Conservation (phyloP, 2,888 invertebrate genomes). For the Creontiades dilutus region DNA sequence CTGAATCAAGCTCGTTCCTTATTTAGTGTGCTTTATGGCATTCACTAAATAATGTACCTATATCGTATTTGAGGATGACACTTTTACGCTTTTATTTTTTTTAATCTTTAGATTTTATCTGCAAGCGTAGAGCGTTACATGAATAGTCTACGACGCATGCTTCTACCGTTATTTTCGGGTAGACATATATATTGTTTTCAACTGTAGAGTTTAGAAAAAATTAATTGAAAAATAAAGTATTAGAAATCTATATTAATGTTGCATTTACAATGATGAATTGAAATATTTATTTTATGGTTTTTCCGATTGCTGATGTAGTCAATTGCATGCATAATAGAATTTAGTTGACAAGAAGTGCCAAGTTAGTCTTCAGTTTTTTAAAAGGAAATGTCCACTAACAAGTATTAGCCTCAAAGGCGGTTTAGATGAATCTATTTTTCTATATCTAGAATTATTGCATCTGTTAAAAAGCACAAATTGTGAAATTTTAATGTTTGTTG, state of each 20-base stretch:
- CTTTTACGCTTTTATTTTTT: too few species aligned
- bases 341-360: neutral
- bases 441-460: neutral
- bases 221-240: neutral
- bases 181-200: too few species aligned
- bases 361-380: neutral
- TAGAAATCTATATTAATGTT: conserved; percentile 1
- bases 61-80: neutral
- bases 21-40: neutral
- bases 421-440: neutral
- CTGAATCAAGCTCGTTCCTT: conserved; percentile 61
- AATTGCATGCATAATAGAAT: neutral
- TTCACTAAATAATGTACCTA: neutral
- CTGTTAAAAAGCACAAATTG: too few species aligned
- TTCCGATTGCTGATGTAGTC: neutral
- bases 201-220: too few species aligned
- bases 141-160: too few species aligned
- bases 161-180: too few species aligned
- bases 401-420: conserved; percentile 48
- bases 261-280: neutral
- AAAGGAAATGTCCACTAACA: neutral
- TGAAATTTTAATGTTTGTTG: too few species aligned
- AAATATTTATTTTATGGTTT: neutral
- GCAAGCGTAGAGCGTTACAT: too few species aligned
- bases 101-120: too few species aligned